Percentiles rank a stretch among this genome's conserved stretches.
phyloP scores from a whole-genome alignment of 2,113 vertebrate species.

The Tachycineta bicolor region DNA sequence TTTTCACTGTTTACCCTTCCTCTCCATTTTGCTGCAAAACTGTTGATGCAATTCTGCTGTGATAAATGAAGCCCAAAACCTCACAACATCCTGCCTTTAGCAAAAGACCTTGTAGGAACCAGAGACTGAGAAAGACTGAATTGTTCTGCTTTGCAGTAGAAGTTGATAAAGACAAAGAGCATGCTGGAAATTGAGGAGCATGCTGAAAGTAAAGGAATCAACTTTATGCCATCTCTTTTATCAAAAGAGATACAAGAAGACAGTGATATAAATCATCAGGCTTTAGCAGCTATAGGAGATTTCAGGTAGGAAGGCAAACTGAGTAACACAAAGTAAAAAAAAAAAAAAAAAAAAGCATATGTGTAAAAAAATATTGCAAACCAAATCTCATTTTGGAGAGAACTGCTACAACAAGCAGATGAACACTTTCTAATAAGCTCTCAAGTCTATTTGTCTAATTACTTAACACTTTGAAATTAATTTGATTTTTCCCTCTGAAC shows the following conservation, averaged over 20 bases:
- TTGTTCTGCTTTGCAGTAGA: conserved; percentile 28
- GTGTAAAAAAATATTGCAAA: neutral
- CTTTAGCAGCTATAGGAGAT: neutral
- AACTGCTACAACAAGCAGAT: neutral
- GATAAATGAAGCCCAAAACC: conserved; percentile 22
- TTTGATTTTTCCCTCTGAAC: neutral
- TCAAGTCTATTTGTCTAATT: neutral
- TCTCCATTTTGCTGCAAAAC: conserved; percentile 16
- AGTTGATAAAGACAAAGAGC: conserved; percentile 42
- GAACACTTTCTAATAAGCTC: neutral
- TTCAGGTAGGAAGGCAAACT: neutral
- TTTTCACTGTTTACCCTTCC: neutral
- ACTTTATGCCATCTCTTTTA: neutral
- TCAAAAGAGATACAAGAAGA: neutral
- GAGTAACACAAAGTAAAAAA: neutral
- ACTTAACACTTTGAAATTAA: neutral
- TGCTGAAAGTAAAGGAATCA: conserved; percentile 26
- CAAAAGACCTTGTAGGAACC: neutral
- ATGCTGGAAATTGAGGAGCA: conserved; percentile 21
- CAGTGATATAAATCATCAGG: neutral
- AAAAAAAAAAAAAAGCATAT: neutral
- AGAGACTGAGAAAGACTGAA: conserved; percentile 25
- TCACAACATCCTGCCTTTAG: neutral
- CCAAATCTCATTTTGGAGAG: neutral
- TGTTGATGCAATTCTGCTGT: conserved; percentile 23